Conservation (phyloP, 1,140 invertebrate genomes). For the Euwallacea fornicatus region DNA sequence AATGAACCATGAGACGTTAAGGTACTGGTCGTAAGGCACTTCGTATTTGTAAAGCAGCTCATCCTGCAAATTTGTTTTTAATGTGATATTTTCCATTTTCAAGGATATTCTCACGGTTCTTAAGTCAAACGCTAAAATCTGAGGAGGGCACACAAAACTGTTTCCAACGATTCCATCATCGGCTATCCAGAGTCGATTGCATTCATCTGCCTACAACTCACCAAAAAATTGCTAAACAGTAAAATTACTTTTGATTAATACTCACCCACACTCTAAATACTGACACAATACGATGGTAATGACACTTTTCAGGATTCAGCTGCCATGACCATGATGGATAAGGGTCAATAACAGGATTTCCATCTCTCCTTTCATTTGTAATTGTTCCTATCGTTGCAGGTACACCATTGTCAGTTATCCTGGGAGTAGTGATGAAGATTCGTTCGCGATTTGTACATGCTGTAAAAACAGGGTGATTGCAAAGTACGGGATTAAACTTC, state of each 20-base stretch:
- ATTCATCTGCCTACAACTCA: constrained; percentile 62
- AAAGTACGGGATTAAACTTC: too few relatives aligned
- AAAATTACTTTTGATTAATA: neutral
- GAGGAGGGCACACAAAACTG: constrained; percentile 59
- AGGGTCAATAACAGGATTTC: constrained; percentile 58
- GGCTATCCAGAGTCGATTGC: constrained; percentile 67
- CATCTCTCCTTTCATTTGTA: constrained; percentile 53
- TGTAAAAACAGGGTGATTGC: too few relatives aligned
- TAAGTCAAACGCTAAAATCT: constrained; percentile 66
- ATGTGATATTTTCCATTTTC: constrained; percentile 9
- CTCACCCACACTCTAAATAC: constrained; percentile 60
- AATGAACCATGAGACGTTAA: constrained; percentile 54
- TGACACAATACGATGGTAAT: constrained; percentile 56
- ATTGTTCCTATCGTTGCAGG: constrained; percentile 68
- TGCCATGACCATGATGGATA: constrained; percentile 60
- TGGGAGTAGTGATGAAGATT: constrained; percentile 70
- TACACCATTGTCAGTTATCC: constrained; percentile 66
- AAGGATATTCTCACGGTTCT: constrained; percentile 49
- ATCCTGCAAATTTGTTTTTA: constrained; percentile 45
- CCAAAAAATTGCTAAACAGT: neutral
- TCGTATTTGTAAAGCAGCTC: constrained; percentile 58
- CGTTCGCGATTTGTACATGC: neutral
- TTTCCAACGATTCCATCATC: constrained; percentile 62
- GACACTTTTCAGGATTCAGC: constrained; percentile 45
- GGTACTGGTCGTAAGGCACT: constrained; percentile 56